Evolutionary conservation across 1,140 invertebrate genomes (phyloP), one percentile per base, ranked within the genome.

Genomic region (Orchestia grillus): DNA sequence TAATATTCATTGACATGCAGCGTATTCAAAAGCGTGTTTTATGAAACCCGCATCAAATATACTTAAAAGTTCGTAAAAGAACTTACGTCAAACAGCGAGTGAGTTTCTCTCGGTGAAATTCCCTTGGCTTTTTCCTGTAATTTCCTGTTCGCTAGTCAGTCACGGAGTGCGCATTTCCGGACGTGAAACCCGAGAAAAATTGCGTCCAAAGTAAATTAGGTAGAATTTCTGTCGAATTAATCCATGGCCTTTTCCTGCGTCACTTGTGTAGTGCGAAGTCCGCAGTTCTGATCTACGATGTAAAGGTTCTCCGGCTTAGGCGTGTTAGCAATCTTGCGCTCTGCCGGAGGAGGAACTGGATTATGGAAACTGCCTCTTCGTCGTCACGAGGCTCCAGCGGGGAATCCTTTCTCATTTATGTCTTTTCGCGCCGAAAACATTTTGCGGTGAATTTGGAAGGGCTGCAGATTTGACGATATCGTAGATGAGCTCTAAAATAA

Each of bases 241-340:
- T 77, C 36, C 62, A 3, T 23, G 62, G 11, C 15, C 11, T 77
- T 77, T 77, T 36, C 62, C 36, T 77, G 62, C 11, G 62, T 77
- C 11, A 77, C 62, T 15, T 77, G 11, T 36, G 28, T 91, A 44
- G 88, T 28, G 88, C 41, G 44, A 0, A 19, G 41, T 28, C 88
- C 15, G 44, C 15, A 91, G 19, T 8, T 44, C 88, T 91, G 88
- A 91, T 91, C 88, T 91, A 44, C 88, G 88, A 91, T 91, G 88
- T 43, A 91, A 91, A 91, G 88, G 44, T 44, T 43, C 88, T 15
- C 4, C 15, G 41, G 88, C 88, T 91, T 91, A 91, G 41, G 19
- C 88, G 4, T 42, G 15, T 11, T 42, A 28, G 88, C 88, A 91
- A 44, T 91, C 88, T 91, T 42, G 88, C 41, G 41, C 41, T 4